A percentile compares a stretch with the other conserved stretches of the same genome.
phyloP scores from a whole-genome alignment of 2,888 invertebrate species.

The Dorcus parallelipipedus region DNA sequence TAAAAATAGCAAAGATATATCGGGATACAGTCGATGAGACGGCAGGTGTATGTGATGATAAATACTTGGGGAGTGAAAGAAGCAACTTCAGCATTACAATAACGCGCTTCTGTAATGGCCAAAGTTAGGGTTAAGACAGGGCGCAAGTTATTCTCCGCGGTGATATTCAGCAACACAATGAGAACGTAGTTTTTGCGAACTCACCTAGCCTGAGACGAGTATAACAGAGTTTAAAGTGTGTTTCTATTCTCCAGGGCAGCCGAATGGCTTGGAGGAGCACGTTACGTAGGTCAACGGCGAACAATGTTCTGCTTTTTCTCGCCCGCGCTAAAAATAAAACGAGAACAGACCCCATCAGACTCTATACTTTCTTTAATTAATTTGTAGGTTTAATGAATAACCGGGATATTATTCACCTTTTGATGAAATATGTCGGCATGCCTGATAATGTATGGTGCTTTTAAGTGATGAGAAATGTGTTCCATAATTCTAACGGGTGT shows the following conservation, averaged over 20 bases:
- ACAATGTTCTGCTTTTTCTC: slow-evolving; percentile 27
- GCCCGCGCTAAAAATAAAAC: slow-evolving; percentile 20
- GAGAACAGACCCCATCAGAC: not conserved
- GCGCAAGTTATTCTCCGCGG: slow-evolving; percentile 45
- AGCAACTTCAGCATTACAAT: slow-evolving; percentile 44
- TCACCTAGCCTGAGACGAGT: slow-evolving; percentile 38
- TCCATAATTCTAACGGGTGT: not conserved
- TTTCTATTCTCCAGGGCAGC: slow-evolving; percentile 40
- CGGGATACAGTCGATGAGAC: slow-evolving; percentile 7
- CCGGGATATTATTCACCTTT: no score
- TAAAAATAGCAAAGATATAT: no score
- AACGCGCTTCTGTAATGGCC: slow-evolving; percentile 44
- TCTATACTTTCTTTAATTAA: slow-evolving; percentile 21
- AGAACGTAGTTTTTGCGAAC: slow-evolving; percentile 42
- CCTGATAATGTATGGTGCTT: not conserved
- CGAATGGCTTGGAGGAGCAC: slow-evolving; percentile 33
- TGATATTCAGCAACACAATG: slow-evolving; percentile 45
- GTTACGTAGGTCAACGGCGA: slow-evolving; percentile 31
- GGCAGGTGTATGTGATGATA: slow-evolving; percentile 39
- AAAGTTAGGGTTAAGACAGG: slow-evolving; percentile 47
- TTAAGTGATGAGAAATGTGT: not conserved
- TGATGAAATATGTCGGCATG: no score
- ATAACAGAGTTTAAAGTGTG: slow-evolving; percentile 39
- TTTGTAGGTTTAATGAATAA: slow-evolving; percentile 19
- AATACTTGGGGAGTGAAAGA: slow-evolving; percentile 41